Base-by-base conservation (phyloP, 2,888 invertebrate genomes). In the Myopa tessellatipennis region DNA sequence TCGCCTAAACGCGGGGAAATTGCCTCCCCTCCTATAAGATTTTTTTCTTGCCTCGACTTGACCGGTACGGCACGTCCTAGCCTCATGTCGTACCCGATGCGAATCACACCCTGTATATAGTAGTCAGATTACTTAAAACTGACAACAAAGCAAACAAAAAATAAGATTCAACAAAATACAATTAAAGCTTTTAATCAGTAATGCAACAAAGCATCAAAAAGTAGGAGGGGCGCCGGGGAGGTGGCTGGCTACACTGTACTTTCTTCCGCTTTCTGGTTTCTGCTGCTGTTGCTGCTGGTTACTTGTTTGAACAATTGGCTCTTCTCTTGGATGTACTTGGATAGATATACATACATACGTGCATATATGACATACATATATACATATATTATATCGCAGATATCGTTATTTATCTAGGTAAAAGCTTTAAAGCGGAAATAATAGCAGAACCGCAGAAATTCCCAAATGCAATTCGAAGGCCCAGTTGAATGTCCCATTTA, bases 401-500 rank as follows among this genome's bases (percentile, higher is more conserved):
- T 45, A 10, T 45, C 7, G 45, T 8, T 61, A 61, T 61, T 61
- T 26, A 61, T 61, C 10, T 61, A 61, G 18, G 26, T 26, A 26
- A 34, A 12, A n/a, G 26, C 61, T 10, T 26, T n/a, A 8, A 18
- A 61, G 4, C 8, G 5, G 34, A n/a, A 10, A 61, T 26, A 61
- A 12, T 10, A 34, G n/a, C 8, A 34, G 8, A n/a, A 26, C 26
- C 10, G 50, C 26, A 69, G 55, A 70, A 38, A 55, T 70, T 34
- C 55, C 34, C 45, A 26, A n/a, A 69, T 69, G 52, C 8, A 12
- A 12, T 52, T 52, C 26, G 45, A 0, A 69, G 69, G 52, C 26
- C 52, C 55, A 52, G 65, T 74, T 74, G 65, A 60, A 34, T 65
- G 52, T 61, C 63, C 73, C n/a, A 63, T 45, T 36, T 50, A 34